Evolutionary conservation across 2,797 vertebrate species (phyloP), one percentile per base, ranked within the genome.

Genomic region (Phaenicophaeus curvirostris): DNA sequence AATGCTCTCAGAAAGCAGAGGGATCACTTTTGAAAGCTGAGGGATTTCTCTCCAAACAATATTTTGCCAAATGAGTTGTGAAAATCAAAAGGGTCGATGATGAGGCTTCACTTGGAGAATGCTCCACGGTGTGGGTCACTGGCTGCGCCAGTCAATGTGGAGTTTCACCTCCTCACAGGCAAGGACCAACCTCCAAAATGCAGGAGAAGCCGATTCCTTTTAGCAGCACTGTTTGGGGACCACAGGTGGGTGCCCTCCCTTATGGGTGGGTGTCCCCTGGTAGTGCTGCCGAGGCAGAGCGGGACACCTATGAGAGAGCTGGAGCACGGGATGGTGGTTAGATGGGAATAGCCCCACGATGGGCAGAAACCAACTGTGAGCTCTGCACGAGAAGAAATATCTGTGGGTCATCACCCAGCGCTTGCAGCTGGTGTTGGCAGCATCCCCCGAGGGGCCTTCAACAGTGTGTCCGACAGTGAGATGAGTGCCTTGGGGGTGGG

Each of bases 151-250:
- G 69, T 78, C 41, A 8, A 80, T 81, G 92, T 46, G 55, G 84
- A 77, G 67, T 91, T 94, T 94, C 90, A 90, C 76, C 90, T 97
- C 69, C 91, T 88, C 28, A 15, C 86, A 73, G 92, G 79, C 95
- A 51, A 55, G 12, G 44, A n/a, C 25, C 16, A 30, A 31, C 67
- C 57, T 94, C 73, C 23, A 58, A 95, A 96, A 92, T 65, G 75
- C 87, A 79, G 85, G 84, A 93, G 95, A 65, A 67, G 31, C 25
- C 28, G 63, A 74, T 91, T 96, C 58, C 92, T 79, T 81, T 66
- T 5, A 63, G 37, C 14, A 5, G 61, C 14, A 6, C 39, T 33
- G 37, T 41, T 80, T 0, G 0, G 48, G 35, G 44, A 20, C 30
- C 44, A 61, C 0, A 0, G 30, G 15, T 62, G 73, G 19, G 31